Percentiles rank a stretch among this genome's conserved stretches.
phyloP scores from a whole-genome alignment of 2,113 vertebrate species.

The Sapayoa aenigma region DNA sequence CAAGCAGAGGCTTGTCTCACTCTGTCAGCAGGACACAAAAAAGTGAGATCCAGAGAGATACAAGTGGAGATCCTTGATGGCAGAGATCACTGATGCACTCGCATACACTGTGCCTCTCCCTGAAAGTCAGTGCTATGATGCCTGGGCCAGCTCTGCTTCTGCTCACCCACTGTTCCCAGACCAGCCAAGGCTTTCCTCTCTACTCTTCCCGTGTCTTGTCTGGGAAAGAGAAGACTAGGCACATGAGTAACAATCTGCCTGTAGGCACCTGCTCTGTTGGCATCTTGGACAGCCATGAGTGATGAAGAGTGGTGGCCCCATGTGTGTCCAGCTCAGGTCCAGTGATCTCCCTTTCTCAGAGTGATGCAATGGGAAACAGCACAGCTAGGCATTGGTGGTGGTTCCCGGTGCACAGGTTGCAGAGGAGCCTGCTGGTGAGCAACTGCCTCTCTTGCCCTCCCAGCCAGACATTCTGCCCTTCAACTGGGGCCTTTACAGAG shows the following conservation, averaged over 20 bases:
- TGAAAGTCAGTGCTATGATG: neutral
- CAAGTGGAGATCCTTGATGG: neutral
- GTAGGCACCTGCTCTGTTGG: neutral
- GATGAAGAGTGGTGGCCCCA: neutral
- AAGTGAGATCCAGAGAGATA: neutral
- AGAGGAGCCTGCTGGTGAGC: neutral
- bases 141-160: neutral
- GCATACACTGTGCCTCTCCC: rapidly evolving
- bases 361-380: neutral
- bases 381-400: neutral
- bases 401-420: rapidly evolving
- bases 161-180: neutral
- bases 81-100: neutral
- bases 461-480: neutral
- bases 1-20: neutral
- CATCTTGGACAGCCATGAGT: neutral
- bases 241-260: neutral
- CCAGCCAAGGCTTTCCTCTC: neutral
- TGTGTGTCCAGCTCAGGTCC: neutral
- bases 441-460: rapidly evolving
- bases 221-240: neutral
- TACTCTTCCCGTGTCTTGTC: neutral
- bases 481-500: neutral
- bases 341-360: neutral
- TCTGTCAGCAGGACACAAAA: neutral